Conservation (phyloP, 2,113 vertebrate genomes). For the Siniperca knerii region DNA sequence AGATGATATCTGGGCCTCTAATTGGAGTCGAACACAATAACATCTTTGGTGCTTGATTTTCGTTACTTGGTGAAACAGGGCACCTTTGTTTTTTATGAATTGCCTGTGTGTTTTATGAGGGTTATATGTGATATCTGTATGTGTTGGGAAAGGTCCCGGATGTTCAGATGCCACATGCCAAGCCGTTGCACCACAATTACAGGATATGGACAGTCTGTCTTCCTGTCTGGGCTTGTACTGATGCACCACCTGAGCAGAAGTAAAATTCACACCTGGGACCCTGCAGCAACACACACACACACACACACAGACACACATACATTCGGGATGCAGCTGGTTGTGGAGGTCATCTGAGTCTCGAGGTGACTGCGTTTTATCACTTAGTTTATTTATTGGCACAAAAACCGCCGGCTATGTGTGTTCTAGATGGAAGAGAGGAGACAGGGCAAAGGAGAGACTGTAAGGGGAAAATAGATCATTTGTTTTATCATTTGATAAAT, state of each 20-base stretch:
- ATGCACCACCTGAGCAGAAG: slow-evolving; percentile 57
- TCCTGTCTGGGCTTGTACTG: slow-evolving; percentile 70
- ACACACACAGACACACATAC: slow-evolving; percentile 32
- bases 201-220: slow-evolving; percentile 51
- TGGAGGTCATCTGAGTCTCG: slow-evolving; percentile 24
- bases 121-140: slow-evolving; percentile 41
- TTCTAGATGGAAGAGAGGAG: not conserved
- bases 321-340: slow-evolving; percentile 31
- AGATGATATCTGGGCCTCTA: slow-evolving; percentile 63
- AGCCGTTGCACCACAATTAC: slow-evolving; percentile 46
- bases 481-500: slow-evolving; percentile 19
- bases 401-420: slow-evolving; percentile 14
- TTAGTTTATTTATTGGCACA: slow-evolving; percentile 45
- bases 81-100: slow-evolving; percentile 13
- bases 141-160: slow-evolving; percentile 21
- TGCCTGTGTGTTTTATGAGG: slow-evolving; percentile 47
- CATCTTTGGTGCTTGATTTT: slow-evolving; percentile 41
- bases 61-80: slow-evolving; percentile 14
- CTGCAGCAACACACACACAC: slow-evolving; percentile 46
- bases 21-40: slow-evolving; percentile 61
- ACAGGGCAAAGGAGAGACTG: not conserved
- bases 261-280: slow-evolving; percentile 71
- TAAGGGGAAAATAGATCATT: not conserved
- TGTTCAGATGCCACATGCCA: slow-evolving; percentile 43
- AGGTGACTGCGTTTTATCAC: slow-evolving; percentile 16